These are phyloP conservation scores for Catharus minimus DNA, from an alignment of 2,113 vertebrate genomes.

Conservation along the genomic window DNA sequence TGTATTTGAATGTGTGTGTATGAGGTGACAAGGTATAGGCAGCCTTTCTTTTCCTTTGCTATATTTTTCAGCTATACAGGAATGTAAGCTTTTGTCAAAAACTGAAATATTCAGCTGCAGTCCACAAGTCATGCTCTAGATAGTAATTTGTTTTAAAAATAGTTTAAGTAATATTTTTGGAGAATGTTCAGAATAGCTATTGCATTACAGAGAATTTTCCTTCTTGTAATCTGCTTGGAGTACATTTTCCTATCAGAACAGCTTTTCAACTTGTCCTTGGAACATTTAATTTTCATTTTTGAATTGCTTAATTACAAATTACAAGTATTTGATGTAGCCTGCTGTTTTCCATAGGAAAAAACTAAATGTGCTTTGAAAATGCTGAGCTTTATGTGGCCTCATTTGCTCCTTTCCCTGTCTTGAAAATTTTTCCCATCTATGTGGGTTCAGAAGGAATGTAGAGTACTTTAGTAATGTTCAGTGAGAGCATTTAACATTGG, in stretches of 20 bases:
- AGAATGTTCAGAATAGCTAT: constrained; percentile 11
- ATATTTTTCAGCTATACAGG: background rate
- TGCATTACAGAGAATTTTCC: background rate
- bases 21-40: background rate
- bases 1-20: background rate
- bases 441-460: background rate
- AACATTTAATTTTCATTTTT: constrained; percentile 26
- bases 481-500: background rate
- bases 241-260: background rate
- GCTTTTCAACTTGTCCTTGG: constrained; percentile 34
- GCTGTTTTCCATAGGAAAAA: constrained; percentile 1
- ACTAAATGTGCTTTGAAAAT: constrained; percentile 5
- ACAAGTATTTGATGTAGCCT: background rate
- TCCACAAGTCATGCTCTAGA: background rate
- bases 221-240: background rate
- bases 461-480: background rate
- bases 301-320: constrained; percentile 34
- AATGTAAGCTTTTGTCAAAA: background rate
- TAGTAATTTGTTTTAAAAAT: constrained; percentile 21
- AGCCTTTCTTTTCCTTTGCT: background rate
- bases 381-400: background rate
- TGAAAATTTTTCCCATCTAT: background rate
- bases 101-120: background rate
- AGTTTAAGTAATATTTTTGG: constrained; percentile 10
- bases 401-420: background rate